Conservation (phyloP, 2,888 invertebrate species). For the Dynastes grantii region DNA sequence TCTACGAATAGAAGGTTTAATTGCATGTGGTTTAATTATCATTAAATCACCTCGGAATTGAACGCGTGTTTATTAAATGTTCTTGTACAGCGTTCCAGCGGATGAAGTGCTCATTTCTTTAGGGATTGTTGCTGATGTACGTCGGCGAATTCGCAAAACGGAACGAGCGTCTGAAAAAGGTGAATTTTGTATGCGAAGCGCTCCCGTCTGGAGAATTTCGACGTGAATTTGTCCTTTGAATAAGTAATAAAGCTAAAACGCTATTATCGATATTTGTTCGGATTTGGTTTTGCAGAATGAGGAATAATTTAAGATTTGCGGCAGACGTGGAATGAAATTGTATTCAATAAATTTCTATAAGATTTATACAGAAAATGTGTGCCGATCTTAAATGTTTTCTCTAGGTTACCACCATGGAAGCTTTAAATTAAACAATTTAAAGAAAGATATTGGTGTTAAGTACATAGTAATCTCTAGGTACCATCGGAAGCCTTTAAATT, state of each 20-base stretch:
- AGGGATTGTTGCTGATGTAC: constrained; percentile 33
- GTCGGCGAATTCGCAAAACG: constrained; percentile 39
- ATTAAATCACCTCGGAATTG: constrained; percentile 44
- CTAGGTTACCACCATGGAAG: too few relatives aligned
- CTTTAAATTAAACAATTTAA: too few relatives aligned
- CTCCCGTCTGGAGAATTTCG: constrained; percentile 33
- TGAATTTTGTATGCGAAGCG: constrained; percentile 36
- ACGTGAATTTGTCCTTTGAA: constrained; percentile 32
- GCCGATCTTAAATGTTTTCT: constrained; percentile 6
- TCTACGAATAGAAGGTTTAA: constrained; percentile 33
- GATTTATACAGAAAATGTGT: background rate
- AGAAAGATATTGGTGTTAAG: too few relatives aligned
- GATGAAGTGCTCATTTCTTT: constrained; percentile 43
- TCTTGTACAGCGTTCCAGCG: constrained; percentile 30
- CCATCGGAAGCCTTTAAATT: too few relatives aligned
- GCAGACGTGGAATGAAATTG: background rate
- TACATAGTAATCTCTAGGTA: too few relatives aligned
- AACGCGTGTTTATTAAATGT: constrained; percentile 43
- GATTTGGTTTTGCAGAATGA: constrained; percentile 22
- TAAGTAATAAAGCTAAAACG: constrained; percentile 27
- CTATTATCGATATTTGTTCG: constrained; percentile 29
- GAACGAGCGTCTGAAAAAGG: constrained; percentile 23
- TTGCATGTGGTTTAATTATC: constrained; percentile 46
- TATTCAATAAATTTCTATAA: background rate
- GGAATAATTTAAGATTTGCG: constrained; percentile 15